Evolutionary conservation across 2,113 vertebrate species (phyloP).

Genomic region (Brachyhypopomus occidentalis): DNA sequence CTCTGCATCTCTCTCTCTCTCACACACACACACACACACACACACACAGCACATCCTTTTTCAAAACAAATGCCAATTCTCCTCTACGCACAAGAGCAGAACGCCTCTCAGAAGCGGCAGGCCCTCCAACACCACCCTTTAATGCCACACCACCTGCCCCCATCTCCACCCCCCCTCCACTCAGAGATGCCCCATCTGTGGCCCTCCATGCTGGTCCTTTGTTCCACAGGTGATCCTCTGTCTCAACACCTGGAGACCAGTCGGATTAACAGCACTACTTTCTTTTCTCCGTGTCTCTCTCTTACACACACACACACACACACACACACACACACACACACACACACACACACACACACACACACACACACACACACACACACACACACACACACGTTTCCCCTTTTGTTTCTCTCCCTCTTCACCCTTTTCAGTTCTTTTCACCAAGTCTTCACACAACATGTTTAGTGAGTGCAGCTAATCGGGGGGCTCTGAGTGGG

Average conservation of each 20-base stretch:
- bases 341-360: background rate
- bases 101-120: too few relatives aligned
- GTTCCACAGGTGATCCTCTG: constrained; percentile 27
- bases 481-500: constrained; percentile 8
- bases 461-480: constrained; percentile 7
- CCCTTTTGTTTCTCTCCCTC: background rate
- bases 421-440: background rate
- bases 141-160: background rate
- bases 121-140: background rate
- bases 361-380: too few relatives aligned
- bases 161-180: background rate
- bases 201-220: background rate
- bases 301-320: background rate
- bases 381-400: background rate
- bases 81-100: background rate
- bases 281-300: background rate
- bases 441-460: background rate
- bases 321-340: background rate
- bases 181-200: constrained; percentile 23
- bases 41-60: background rate
- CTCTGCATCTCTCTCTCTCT: background rate
- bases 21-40: background rate
- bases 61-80: background rate
- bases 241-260: constrained; percentile 38
- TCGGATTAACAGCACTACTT: constrained; percentile 22